phyloP scores from a whole-genome alignment of 2,797 vertebrate species.

The Okamejei kenojei region DNA sequence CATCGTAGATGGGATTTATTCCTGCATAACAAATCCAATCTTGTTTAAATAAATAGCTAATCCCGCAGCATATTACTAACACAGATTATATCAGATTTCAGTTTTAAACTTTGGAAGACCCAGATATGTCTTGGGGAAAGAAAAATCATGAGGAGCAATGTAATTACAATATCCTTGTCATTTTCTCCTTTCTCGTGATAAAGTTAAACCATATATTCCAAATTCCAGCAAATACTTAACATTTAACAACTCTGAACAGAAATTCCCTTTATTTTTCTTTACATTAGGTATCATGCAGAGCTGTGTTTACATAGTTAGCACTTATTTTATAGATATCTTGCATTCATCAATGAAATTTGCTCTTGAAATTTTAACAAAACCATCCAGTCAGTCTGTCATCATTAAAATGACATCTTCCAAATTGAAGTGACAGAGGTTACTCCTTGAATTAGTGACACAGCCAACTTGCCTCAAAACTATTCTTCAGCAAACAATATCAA shows the following conservation, averaged over 20 bases:
- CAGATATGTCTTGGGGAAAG: not conserved
- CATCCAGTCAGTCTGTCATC: not conserved
- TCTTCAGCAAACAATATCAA: not conserved
- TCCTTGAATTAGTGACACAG: not conserved
- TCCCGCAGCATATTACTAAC: not conserved
- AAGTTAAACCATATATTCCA: not conserved
- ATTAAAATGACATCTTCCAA: not conserved
- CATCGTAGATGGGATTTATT: not conserved
- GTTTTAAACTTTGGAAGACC: not conserved
- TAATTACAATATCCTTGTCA: not conserved
- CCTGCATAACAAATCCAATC: not conserved
- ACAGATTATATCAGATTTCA: not conserved
- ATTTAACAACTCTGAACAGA: not conserved
- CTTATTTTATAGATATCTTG: not conserved
- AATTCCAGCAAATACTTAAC: not conserved
- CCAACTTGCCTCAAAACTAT: not conserved
- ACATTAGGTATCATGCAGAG: not conserved
- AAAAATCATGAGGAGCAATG: not conserved
- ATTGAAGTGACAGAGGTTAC: not conserved
- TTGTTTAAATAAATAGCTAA: not conserved
- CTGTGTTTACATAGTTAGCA: too few relatives aligned
- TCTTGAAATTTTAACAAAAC: not conserved
- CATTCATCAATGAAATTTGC: not conserved
- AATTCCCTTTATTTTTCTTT: not conserved
- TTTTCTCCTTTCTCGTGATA: not conserved